Evolutionary conservation across 2,797 vertebrate species (phyloP), one percentile per base, ranked within the genome.

Genomic region (Garrulus glandarius): DNA sequence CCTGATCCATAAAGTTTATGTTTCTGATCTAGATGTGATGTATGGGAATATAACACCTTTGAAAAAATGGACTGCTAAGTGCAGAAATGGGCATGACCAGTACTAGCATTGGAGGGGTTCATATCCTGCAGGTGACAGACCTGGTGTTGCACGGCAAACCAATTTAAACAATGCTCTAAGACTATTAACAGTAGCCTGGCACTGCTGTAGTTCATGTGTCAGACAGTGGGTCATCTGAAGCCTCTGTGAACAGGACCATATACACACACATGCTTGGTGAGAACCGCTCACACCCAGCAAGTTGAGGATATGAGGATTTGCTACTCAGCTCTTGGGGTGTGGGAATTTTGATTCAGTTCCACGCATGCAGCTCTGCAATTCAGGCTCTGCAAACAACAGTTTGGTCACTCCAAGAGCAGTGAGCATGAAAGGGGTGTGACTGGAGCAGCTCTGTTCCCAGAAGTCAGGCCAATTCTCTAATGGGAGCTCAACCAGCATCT

Each of bases 321-420:
- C 77, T 79, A 34, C 53, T 34, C 37, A 37, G 41, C 9, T 67
- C 36, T 49, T 79, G 6, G 41, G 18, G 37, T 72, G 60, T 76
- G 49, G 67, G 70, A 74, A 39, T 64, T 93, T 87, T 86, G 67
- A 63, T 94, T 92, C 79, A 39, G 59, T 88, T 94, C 70, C 70
- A 76, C 0, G 0, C 47, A 50, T 27, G 67, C 46, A 81, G 21
- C 47, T 81, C 47, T 56, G 61, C 59, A 87, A 74, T 49, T 92
- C 69, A 78, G 69, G 65, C 56, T 79, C 47, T 74, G 89, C 56
- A 88, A 88, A 97, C 92, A 93, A 95, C 68, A 70, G 89, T 67
- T 70, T 74, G 87, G 75, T 87, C 27, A 59, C 83, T 93, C 74
- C 41, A 37, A 69, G 70, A 60, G 77, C 67, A 96, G 77, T 5